phyloP scores from a whole-genome alignment of 2,113 vertebrate genomes.

The Sceloporus undulatus region DNA sequence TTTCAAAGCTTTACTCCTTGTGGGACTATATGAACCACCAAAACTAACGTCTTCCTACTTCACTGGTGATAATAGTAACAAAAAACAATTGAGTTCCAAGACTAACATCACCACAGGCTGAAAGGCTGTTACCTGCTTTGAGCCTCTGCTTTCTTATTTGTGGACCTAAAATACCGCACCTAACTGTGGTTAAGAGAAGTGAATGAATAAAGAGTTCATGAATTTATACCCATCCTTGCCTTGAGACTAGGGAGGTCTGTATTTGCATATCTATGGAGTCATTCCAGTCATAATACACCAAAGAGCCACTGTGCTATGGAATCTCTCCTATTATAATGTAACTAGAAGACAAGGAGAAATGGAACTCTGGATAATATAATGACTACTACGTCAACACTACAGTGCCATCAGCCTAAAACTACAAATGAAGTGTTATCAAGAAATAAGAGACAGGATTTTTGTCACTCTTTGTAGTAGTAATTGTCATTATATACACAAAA shows the following conservation, averaged over 20 bases:
- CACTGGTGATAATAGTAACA: background rate
- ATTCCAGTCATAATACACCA: background rate
- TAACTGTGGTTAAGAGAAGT: no score
- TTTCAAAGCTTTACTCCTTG: background rate
- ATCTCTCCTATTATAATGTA: background rate
- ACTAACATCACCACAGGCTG: no score
- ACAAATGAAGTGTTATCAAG: background rate
- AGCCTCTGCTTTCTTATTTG: no score
- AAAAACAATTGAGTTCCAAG: no score
- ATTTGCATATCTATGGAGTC: background rate
- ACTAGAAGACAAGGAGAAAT: background rate
- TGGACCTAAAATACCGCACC: no score
- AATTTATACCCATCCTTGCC: background rate
- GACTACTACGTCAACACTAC: background rate
- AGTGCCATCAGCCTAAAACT: background rate
- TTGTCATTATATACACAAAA: background rate
- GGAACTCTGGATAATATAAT: background rate
- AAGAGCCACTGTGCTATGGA: conserved; percentile 25
- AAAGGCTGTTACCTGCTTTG: no score
- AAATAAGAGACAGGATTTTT: background rate
- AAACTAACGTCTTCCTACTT: background rate
- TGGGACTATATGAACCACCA: background rate
- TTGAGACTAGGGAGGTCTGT: background rate
- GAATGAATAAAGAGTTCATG: no score
- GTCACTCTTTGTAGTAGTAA: background rate